A percentile compares a stretch with the other conserved stretches of the same genome.
phyloP scores from a whole-genome alignment of 2,888 invertebrate species.

The Pristionchus mayeri region DNA sequence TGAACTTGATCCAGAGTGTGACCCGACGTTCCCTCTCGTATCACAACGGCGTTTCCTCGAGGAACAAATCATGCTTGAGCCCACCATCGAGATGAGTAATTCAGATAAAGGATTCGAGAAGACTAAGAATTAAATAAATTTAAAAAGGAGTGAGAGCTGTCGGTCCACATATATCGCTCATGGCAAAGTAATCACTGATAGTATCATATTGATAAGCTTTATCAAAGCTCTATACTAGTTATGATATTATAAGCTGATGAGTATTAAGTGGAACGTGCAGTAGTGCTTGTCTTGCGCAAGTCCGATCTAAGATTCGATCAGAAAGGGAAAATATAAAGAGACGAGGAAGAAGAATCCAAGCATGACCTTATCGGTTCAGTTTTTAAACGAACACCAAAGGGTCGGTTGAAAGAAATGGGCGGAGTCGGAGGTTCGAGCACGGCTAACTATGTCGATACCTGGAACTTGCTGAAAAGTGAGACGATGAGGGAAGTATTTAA shows the following conservation, averaged over 20 bases:
- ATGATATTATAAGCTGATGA: too few species aligned
- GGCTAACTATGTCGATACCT: conserved; percentile 47
- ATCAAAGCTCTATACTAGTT: neutral
- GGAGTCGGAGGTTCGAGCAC: neutral
- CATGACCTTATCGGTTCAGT: conserved; percentile 35
- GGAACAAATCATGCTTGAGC: neutral
- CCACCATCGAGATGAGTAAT: neutral
- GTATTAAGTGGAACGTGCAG: too few species aligned
- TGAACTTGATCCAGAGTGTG: conserved; percentile 38
- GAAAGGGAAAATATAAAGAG: neutral
- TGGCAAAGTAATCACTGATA: neutral
- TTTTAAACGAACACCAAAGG: conserved; percentile 22
- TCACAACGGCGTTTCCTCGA: conserved; percentile 21
- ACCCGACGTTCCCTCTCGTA: conserved; percentile 37
- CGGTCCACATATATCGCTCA: too few species aligned
- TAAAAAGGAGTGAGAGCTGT: neutral
- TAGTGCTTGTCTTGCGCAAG: neutral
- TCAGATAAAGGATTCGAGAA: neutral
- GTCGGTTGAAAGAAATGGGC: conserved; percentile 8
- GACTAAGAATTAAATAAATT: neutral
- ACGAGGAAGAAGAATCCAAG: neutral
- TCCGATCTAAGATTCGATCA: conserved; percentile 3
- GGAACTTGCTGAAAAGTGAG: conserved; percentile 50
- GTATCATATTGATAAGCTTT: neutral
- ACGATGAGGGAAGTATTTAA: conserved; percentile 42